A percentile compares a stretch with the other conserved stretches of the same genome.
phyloP scores from a whole-genome alignment of 2,113 vertebrate genomes.

The Zingel zingel region DNA sequence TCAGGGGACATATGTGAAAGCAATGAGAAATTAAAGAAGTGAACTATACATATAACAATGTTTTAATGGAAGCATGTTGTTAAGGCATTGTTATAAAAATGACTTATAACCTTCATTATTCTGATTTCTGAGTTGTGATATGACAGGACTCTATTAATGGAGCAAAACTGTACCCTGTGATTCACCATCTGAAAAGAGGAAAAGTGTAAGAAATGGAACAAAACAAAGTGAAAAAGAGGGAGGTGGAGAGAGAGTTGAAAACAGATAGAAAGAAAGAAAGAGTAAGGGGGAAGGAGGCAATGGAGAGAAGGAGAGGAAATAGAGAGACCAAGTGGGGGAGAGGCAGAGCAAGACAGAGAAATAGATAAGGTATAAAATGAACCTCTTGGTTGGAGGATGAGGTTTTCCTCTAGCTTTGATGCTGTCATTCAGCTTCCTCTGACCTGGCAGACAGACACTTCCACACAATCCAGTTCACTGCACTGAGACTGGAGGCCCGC shows the following conservation, averaged over 20 bases:
- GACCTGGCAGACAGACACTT: conserved; percentile 33
- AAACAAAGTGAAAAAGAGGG: background rate
- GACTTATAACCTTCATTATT: conserved; percentile 67
- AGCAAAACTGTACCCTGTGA: conserved; percentile 46
- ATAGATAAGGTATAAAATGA: conserved; percentile 49
- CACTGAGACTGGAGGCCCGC: conserved; percentile 13
- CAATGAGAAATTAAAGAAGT: conserved; percentile 35
- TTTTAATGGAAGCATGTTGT: conserved; percentile 32
- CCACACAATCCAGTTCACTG: conserved; percentile 23
- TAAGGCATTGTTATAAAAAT: conserved; percentile 39
- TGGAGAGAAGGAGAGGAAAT: background rate
- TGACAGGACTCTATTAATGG: conserved; percentile 41
- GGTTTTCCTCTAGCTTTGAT: conserved; percentile 54
- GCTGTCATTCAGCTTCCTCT: conserved; percentile 52
- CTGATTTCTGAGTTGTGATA: conserved; percentile 60
- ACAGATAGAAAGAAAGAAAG: background rate
- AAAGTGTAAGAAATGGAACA: background rate
- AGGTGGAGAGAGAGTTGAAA: background rate
- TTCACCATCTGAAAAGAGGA: conserved; percentile 7
- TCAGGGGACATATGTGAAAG: conserved; percentile 24
- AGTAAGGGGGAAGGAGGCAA: background rate
- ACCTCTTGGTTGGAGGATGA: conserved; percentile 28
- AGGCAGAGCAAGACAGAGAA: conserved; percentile 20
- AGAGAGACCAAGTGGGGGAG: conserved; percentile 1
- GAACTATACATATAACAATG: background rate